Evolutionary conservation across 2,113 vertebrate species (phyloP).

Genomic region (Psettodes erumei): DNA sequence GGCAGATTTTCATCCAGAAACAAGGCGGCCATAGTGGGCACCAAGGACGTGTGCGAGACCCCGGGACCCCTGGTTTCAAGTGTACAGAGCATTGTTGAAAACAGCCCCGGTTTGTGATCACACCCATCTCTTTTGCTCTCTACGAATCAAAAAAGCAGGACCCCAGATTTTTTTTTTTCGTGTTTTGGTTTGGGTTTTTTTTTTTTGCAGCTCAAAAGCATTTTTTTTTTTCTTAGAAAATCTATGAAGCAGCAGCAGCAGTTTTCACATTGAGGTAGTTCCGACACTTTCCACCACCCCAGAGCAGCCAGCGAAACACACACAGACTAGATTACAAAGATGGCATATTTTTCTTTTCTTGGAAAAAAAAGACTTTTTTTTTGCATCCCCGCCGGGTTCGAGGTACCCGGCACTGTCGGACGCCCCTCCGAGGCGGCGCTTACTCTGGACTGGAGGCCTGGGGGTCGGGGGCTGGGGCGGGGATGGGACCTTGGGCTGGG

Average conservation of each 20-base stretch:
- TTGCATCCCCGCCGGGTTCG: slow-evolving; percentile 83
- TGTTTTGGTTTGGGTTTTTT: no score
- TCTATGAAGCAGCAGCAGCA: slow-evolving; percentile 84
- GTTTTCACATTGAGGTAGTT: slow-evolving; percentile 84
- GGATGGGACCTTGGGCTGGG: slow-evolving; percentile 74
- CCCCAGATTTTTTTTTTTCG: slow-evolving; percentile 76
- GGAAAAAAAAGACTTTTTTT: slow-evolving; percentile 78
- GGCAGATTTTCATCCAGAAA: slow-evolving; percentile 99
- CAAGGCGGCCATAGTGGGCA: slow-evolving; percentile 92
- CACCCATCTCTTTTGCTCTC: slow-evolving; percentile 79
- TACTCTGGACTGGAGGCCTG: slow-evolving; percentile 88
- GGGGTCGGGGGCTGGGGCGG: slow-evolving; percentile 81
- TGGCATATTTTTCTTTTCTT: slow-evolving; percentile 80
- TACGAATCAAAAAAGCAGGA: slow-evolving; percentile 81
- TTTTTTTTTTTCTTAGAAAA: slow-evolving; percentile 81
- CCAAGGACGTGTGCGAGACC: slow-evolving; percentile 88
- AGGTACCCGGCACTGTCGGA: slow-evolving; percentile 83
- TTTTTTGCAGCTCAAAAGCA: slow-evolving; percentile 78
- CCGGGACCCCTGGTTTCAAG: slow-evolving; percentile 88
- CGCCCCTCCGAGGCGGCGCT: slow-evolving; percentile 83
- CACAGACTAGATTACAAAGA: slow-evolving; percentile 83
- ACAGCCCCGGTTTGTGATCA: slow-evolving; percentile 79
- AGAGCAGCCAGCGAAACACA: slow-evolving; percentile 82
- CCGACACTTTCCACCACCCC: slow-evolving; percentile 81
- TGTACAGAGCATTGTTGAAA: slow-evolving; percentile 87